Evolutionary conservation across 1,140 invertebrate species (phyloP).

Genomic region (Acromyrmex charruanus): DNA sequence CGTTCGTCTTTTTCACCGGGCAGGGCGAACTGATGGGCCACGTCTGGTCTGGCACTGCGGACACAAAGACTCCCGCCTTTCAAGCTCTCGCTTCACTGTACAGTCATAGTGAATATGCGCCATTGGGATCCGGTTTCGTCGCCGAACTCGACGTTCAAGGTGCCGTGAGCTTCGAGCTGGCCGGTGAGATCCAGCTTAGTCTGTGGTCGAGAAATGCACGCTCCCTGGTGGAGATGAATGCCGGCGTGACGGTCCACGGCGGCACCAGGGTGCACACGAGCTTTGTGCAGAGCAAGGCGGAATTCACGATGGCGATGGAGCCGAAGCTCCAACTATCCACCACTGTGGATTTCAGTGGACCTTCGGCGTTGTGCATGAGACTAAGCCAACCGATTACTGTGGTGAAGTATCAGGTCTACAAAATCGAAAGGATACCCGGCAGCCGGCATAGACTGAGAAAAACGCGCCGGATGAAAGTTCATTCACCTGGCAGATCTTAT

Average conservation of each 20-base stretch:
- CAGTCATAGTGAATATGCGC: conserved; percentile 90
- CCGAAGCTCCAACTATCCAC: conserved; percentile 92
- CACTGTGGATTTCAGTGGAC: conserved; percentile 93
- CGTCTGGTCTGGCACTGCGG: conserved; percentile 94
- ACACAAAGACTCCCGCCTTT: conserved; percentile 93
- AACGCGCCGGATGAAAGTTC: conserved; percentile 75
- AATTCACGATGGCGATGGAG: conserved; percentile 91
- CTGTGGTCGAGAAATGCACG: conserved; percentile 95
- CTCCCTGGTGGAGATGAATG: conserved; percentile 92
- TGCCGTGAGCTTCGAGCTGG: conserved; percentile 93
- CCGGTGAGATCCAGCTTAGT: conserved; percentile 94
- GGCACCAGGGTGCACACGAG: conserved; percentile 89
- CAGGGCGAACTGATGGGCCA: conserved; percentile 96
- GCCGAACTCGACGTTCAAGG: conserved; percentile 91
- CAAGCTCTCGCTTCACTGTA: conserved; percentile 92
- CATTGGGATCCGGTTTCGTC: conserved; percentile 92
- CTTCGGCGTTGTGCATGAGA: conserved; percentile 93
- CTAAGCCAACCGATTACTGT: conserved; percentile 90
- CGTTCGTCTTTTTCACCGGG: conserved; percentile 94
- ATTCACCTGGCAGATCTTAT: conserved; percentile 90
- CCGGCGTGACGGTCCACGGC: conserved; percentile 90
- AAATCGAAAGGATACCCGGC: conserved; percentile 90
- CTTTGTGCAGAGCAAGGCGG: conserved; percentile 90
- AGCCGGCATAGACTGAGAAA: conserved; percentile 90
- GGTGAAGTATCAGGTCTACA: conserved; percentile 90